Evolutionary conservation across 1,140 invertebrate species (phyloP).

Genomic region (Octopus sinensis): DNA sequence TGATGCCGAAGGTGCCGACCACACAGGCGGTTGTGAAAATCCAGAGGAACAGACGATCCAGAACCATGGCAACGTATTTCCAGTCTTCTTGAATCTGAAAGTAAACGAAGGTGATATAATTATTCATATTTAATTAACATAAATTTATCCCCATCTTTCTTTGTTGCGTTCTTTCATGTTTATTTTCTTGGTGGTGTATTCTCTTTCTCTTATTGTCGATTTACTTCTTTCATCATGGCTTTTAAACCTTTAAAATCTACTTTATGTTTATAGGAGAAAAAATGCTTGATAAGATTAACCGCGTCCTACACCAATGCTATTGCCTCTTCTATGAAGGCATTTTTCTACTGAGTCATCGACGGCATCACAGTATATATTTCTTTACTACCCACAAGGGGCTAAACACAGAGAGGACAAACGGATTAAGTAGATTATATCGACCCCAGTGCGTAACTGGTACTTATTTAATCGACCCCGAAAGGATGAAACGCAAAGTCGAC

Average conservation of each 20-base stretch:
- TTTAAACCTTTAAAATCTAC: neutral
- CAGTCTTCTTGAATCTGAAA: constrained; percentile 57
- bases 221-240: neutral
- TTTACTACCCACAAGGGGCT: too few relatives aligned
- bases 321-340: too few relatives aligned
- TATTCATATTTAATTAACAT: neutral
- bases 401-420: too few relatives aligned
- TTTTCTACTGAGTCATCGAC: too few relatives aligned
- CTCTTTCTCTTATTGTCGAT: neutral
- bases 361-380: too few relatives aligned
- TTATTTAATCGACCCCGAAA: too few relatives aligned
- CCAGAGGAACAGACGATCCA: constrained; percentile 57
- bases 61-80: constrained; percentile 58
- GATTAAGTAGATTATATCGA: too few relatives aligned
- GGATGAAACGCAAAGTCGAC: too few relatives aligned
- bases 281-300: too few relatives aligned
- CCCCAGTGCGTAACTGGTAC: too few relatives aligned
- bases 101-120: neutral
- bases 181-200: neutral
- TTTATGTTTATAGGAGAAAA: neutral
- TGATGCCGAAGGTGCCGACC: constrained; percentile 64
- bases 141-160: neutral
- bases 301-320: too few relatives aligned
- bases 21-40: constrained; percentile 58
- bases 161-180: neutral